Evolutionary conservation across 2,113 vertebrate genomes (phyloP), one percentile per base, ranked within the genome.

Genomic region (Protobothrops flavoviridis): DNA sequence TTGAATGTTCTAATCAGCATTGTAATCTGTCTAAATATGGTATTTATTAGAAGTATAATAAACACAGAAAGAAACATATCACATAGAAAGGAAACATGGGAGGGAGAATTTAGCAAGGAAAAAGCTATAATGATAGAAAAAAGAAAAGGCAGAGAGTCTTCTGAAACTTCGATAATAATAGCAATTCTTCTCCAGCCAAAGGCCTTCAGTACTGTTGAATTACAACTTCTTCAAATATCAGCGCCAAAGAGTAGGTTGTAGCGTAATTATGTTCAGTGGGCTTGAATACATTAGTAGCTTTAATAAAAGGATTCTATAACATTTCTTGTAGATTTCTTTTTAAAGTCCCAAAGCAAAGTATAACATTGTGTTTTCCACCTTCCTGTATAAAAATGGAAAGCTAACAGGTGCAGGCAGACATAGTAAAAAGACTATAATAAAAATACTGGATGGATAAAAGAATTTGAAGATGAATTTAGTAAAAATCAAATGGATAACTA

Each of bases 201-300:
- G 3, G 15, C 33, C 24, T 15, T n/a, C 43, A 6, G 11, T 56
- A 2, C 33, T 85, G 12, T 33, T 91, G 15, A 85, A 45, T 85
- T 85, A 23, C 85, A 6, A 24, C 24, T 91, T 91, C 43, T 81
- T 21, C 8, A 23, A 39, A 89, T 23, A 57, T 57, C 26, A 9
- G 29, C 5, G 15, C 23, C 24, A 17, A 26, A 45, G n/a, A 26
- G 55, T 50, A 69, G 94, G 91, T 95, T 96, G 23, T 15, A 95
- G 86, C 29, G 3, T 15, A 93, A 94, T 93, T 91, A 91, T 94
- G 92, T 95, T 94, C 45, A 39, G 53, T 93, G 53, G 85, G 52
- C 33, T 89, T 81, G 92, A 95, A 96, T 92, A 92, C 0, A 20
- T 92, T 95, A 94, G 93, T 90, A 61, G 74, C 93, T 93, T 94